Evolutionary conservation across 92 coral and sea anemone genomes (phyloP), one percentile per base, ranked within the genome.

Genomic region (Bergia puertoricense): DNA sequence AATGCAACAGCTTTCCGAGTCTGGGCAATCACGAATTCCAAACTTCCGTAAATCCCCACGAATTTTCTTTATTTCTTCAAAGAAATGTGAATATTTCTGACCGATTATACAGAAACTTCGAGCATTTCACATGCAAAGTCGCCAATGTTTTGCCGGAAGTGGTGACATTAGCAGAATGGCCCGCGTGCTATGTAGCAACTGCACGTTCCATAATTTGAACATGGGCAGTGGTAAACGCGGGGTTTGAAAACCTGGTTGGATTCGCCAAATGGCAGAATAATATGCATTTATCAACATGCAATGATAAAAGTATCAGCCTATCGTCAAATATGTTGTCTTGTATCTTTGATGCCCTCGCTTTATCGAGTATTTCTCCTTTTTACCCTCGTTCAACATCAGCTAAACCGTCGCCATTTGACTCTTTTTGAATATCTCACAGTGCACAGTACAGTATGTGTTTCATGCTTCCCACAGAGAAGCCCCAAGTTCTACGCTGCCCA

Each of bases 81-180:
- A 22, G 40, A 82, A 40, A 41, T 65, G 22, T n/a, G 4, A 43
- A n/a, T 20, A 7, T 41, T 11, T 10, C 23, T 8, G 30, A n/a
- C 18, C 10, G 8, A 82, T 22, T 48, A 40, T 23, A 66, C 30
- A 62, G 15, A 82, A 83, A 44, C 45, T 42, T 83, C 18, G 48
- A 81, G 39, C 23, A 2, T 22, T 57, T 66, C 5, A 4, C 74
- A 15, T 6, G 18, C 22, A 4, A 50, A 16, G 13, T 3, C 13
- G n/a, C 16, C 43, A 79, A 79, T n/a, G 62, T 48, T 44, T 71
- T 11, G 72, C 87, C 87, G 87, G 87, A 84, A 84, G 30, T 66
- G 77, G 45, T 46, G 87, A 84, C 87, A 84, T 84, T 1, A 8
- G 54, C 36, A 30, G 68, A 71, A 84, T 20, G 79, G 79, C 48